A percentile compares a stretch with the other conserved stretches of the same genome.
Conservation (phyloP, 2,797 vertebrate species). For the Notolabrus celidotus region DNA sequence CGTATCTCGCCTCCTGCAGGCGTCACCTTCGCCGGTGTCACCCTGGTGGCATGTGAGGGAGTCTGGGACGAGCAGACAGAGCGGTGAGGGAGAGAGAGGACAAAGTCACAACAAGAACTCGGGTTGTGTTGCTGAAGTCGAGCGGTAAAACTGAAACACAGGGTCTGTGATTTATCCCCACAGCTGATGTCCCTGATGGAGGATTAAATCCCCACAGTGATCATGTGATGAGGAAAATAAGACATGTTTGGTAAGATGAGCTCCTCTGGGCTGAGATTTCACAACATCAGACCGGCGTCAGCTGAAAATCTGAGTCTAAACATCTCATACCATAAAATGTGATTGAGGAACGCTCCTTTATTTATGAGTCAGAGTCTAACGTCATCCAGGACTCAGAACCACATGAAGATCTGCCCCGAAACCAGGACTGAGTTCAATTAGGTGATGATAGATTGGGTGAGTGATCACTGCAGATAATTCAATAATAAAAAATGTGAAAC, state of each 20-base stretch:
- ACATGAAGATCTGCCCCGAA: too few species aligned
- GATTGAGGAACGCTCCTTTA: neutral
- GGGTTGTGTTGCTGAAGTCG: slow-evolving; percentile 1
- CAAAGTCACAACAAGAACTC: slow-evolving; percentile 29
- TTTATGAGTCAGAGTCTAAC: too few species aligned
- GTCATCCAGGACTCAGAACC: too few species aligned
- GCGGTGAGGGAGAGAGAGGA: slow-evolving; percentile 31
- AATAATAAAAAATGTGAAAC: too few species aligned
- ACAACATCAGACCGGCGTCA: neutral
- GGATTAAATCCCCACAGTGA: neutral
- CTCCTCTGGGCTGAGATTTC: slow-evolving; percentile 3
- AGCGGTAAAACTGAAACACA: slow-evolving; percentile 5
- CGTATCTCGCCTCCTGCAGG: slow-evolving; percentile 72
- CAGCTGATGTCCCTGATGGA: neutral
- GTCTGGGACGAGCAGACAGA: slow-evolving; percentile 57
- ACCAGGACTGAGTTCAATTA: too few species aligned
- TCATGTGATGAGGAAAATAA: neutral
- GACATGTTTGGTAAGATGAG: neutral
- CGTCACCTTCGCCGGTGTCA: slow-evolving; percentile 70
- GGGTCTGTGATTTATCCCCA: slow-evolving; percentile 11
- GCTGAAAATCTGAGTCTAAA: slow-evolving; percentile 13
- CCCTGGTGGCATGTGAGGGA: slow-evolving; percentile 55
- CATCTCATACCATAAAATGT: slow-evolving; percentile 6
- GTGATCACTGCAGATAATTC: too few species aligned
- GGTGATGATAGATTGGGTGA: too few species aligned